Evolutionary conservation across 1,140 invertebrate genomes (phyloP).

Genomic region (Rhagoletis pomonella): DNA sequence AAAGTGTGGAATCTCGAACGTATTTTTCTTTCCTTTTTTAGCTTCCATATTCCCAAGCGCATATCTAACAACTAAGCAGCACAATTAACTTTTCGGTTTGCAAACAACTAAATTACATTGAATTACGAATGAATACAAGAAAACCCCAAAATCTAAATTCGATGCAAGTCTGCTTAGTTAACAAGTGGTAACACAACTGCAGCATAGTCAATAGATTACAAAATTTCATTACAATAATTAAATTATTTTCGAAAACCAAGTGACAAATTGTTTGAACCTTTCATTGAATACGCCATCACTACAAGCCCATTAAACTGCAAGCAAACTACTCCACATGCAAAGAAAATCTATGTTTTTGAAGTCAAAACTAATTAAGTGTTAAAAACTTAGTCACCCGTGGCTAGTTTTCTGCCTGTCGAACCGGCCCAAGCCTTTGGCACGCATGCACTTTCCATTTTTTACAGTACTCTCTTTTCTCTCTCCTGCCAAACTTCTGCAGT

Average conservation of each 20-base stretch:
- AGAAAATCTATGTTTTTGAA: not conserved
- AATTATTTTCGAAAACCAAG: not conserved
- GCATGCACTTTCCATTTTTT: not conserved
- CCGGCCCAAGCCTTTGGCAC: not conserved
- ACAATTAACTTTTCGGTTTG: not conserved
- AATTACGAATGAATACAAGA: not conserved
- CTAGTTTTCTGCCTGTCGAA: not conserved
- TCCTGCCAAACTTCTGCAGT: not conserved
- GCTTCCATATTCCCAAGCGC: not conserved
- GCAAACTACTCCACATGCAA: not conserved
- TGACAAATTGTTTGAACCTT: no score
- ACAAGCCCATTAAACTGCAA: not conserved
- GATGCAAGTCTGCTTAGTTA: not conserved
- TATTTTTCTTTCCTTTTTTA: not conserved
- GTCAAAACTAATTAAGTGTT: not conserved
- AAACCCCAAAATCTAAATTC: not conserved
- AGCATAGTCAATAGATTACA: not conserved
- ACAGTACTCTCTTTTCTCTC: not conserved
- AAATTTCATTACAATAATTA: not conserved
- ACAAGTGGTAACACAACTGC: not conserved
- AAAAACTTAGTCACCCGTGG: not conserved
- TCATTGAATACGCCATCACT: no score
- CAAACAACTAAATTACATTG: not conserved
- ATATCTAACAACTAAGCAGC: not conserved
- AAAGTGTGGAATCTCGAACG: not conserved